These are phyloP conservation scores for Itoplectis maculator DNA, from an alignment of 2,888 invertebrate genomes.

Conservation along the genomic window DNA sequence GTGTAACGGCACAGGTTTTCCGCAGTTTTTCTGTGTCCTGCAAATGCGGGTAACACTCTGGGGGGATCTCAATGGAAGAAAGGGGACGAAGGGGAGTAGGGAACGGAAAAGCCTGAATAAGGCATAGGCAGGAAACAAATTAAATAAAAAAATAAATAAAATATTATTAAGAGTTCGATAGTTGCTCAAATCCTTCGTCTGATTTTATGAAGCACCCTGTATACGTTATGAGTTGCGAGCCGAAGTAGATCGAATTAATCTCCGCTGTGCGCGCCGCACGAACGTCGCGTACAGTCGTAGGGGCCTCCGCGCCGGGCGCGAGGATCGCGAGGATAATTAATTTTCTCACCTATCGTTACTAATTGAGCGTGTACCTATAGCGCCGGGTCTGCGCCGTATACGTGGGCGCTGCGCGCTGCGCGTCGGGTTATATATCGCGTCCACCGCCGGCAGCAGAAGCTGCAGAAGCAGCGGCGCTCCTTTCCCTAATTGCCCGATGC, in stretches of 20 bases:
- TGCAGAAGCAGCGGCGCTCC: constrained; percentile 20
- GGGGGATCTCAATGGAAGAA: no score
- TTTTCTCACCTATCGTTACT: constrained; percentile 76
- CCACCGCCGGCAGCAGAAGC: neutral
- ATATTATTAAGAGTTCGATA: no score
- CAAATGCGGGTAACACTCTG: no score
- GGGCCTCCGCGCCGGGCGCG: constrained; percentile 45
- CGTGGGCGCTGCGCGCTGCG: constrained; percentile 18
- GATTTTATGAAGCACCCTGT: constrained; percentile 2
- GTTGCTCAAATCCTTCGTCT: no score
- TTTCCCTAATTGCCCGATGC: constrained; percentile 55
- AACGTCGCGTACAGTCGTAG: constrained; percentile 25
- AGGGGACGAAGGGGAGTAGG: no score
- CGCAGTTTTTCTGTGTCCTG: no score
- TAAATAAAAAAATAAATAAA: no score
- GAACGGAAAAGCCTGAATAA: no score
- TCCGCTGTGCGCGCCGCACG: constrained; percentile 61
- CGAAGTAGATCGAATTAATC: constrained; percentile 73
- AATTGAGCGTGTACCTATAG: constrained; percentile 72
- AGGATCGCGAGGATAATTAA: constrained; percentile 73
- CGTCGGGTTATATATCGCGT: constrained; percentile 15
- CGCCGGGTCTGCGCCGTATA: constrained; percentile 56
- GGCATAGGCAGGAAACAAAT: no score
- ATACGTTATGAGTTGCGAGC: constrained; percentile 5
- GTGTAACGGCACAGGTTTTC: no score